Conservation (phyloP, 1,140 invertebrate species). For the Achroia grisella region DNA sequence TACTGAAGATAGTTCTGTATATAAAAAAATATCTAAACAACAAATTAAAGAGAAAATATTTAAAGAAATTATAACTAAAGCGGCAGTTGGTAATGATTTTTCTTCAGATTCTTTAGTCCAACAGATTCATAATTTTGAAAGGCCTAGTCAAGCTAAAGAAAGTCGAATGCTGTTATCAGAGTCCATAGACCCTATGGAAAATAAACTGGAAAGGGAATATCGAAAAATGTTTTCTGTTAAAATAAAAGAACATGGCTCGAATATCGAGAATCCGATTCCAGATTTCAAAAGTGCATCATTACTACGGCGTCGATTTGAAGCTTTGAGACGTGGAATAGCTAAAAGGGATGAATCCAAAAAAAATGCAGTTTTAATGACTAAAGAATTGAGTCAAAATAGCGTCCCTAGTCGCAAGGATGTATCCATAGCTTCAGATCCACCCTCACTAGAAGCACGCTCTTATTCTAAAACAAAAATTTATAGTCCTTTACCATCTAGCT, state of each 20-base stretch:
- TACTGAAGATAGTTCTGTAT: no score
- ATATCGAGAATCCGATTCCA: conserved; percentile 14
- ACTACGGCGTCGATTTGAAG: conserved; percentile 38
- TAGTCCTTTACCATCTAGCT: conserved; percentile 10
- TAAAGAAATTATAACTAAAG: not conserved
- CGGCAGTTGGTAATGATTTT: no score
- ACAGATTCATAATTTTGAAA: conserved; percentile 51
- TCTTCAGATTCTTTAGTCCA: conserved; percentile 51
- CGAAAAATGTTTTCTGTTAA: conserved; percentile 34
- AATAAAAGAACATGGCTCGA: conserved; percentile 21
- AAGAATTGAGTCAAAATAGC: conserved; percentile 12
- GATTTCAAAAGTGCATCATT: conserved; percentile 37
- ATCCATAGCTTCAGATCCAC: conserved; percentile 46
- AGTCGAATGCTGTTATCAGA: conserved; percentile 8
- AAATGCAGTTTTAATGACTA: conserved; percentile 9
- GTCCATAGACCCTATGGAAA: conserved; percentile 37
- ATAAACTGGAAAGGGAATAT: conserved; percentile 47
- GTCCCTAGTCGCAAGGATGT: conserved; percentile 33
- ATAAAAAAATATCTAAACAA: not conserved
- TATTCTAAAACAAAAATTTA: conserved; percentile 33
- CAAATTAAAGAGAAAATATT: conserved; percentile 2
- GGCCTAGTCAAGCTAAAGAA: conserved; percentile 18
- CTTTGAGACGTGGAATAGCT: conserved; percentile 29
- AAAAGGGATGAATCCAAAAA: conserved; percentile 36
- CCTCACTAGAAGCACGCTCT: conserved; percentile 37